Base-by-base conservation (phyloP, 2,888 invertebrate genomes). In the Thymelicus sylvestris region DNA sequence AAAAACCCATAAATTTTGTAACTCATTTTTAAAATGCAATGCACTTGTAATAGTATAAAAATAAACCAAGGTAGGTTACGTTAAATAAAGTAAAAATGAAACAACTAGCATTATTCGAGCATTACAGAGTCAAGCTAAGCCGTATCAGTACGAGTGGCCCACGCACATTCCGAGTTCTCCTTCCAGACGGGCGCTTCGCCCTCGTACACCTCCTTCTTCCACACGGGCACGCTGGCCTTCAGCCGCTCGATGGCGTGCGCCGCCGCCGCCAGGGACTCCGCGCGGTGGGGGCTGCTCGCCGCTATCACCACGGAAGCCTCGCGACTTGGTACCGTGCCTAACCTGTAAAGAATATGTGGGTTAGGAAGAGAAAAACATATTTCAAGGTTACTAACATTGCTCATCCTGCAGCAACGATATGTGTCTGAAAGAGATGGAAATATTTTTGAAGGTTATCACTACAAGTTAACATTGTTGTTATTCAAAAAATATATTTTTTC, bases 151-250 rank as follows among this genome's bases (percentile, higher is more conserved):
- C 65, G 55, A 12, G 55, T 95, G 74, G 96, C 95, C 97, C 98
- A 98, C 90, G 94, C 93, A 94, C 97, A 97, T 94, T 97, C 97
- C 72, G 94, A 94, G 86, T 97, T 98, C 86, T 97, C 96, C 88
- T 97, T 97, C 97, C 97, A 98, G 15, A 94, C 92, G 0, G 91
- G 88, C 0, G 93, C 89, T 5, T 95, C 89, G 66, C 94, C 94
- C 39, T 91, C 95, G 86, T 98, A 99, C 38, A 97, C 93, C 94
- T 99, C 99, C 87, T 98, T 98, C 90, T 99, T 99, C 98, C 99
- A 99, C 73, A 99, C 98, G 0, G 99, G 98, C 47, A 98, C 98
- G 39, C 95, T 95, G 69, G 96, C 95, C 87, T 99, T 99, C 0
- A 99, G 93, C 70, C 95, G 95, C 78, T 99, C 97, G 76, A 99